Percentiles rank a stretch among this genome's conserved stretches.
Evolutionary conservation across 2,113 vertebrate species (phyloP).

Genomic region (Columba livia): DNA sequence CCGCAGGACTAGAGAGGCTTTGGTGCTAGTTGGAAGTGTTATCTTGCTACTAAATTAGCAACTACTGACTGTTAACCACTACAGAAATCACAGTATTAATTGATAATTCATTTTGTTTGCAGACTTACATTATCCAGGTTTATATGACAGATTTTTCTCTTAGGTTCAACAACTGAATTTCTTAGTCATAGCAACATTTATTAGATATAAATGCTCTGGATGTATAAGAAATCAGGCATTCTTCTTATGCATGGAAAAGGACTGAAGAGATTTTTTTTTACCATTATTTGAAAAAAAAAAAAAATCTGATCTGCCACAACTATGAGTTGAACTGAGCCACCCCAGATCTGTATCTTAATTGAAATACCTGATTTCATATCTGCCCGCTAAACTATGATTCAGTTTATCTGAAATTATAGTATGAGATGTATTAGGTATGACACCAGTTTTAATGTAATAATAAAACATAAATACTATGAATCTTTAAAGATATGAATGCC

Average conservation of each 20-base stretch:
- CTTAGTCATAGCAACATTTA: background rate
- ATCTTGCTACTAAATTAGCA: background rate
- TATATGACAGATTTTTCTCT: background rate
- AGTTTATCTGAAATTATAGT: background rate
- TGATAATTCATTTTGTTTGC: background rate
- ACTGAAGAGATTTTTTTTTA: background rate
- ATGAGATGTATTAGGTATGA: background rate
- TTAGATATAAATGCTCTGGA: background rate
- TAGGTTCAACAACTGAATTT: background rate
- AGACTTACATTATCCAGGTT: background rate
- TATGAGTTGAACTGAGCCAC: background rate
- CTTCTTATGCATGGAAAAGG: background rate
- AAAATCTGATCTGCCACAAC: background rate
- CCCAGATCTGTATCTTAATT: background rate
- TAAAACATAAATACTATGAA: background rate
- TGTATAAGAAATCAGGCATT: background rate
- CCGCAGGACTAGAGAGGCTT: background rate
- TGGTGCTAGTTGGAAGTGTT: background rate
- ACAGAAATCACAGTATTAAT: background rate
- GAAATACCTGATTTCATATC: background rate
- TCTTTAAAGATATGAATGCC: background rate
- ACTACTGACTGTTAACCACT: background rate
- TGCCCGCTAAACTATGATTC: background rate
- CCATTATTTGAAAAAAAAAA: background rate
- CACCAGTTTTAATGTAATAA: background rate